Conservation (phyloP, 2,888 invertebrate species). For the Netelia melanura region DNA sequence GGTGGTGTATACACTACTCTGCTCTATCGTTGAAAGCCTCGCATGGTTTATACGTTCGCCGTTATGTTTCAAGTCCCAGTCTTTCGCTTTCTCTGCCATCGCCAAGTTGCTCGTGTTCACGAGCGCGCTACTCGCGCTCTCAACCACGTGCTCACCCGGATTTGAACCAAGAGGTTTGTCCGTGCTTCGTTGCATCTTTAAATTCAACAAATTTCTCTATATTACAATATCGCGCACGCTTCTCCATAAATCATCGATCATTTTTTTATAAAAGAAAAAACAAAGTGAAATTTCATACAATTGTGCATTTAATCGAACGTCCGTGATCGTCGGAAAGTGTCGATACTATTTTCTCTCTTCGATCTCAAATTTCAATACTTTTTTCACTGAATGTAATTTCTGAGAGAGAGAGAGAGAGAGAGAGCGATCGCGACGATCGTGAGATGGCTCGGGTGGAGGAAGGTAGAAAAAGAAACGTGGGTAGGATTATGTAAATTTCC, state of each 20-base stretch:
- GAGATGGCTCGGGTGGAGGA: not conserved
- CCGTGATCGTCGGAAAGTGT: no score
- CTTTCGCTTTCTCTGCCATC: constrained; percentile 83
- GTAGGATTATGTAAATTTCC: constrained; percentile 47
- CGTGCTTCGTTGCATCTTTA: not conserved
- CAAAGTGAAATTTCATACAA: not conserved
- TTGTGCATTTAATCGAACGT: not conserved
- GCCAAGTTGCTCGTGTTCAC: constrained; percentile 74
- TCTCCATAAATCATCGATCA: no score
- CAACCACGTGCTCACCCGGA: constrained; percentile 73
- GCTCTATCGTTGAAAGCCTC: constrained; percentile 76
- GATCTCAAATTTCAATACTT: no score
- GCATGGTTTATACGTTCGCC: constrained; percentile 82
- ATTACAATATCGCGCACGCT: not conserved
- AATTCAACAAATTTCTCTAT: not conserved
- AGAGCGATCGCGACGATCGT: not conserved
- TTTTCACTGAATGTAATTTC: no score
- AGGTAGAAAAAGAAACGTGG: no score
- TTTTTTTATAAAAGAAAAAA: no score
- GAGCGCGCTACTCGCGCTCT: constrained; percentile 54
- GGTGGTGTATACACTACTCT: constrained; percentile 11
- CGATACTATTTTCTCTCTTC: no score
- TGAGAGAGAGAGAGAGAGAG: not conserved
- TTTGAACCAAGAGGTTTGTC: constrained; percentile 49
- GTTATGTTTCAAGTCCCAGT: constrained; percentile 81